Evolutionary conservation across 2,797 vertebrate species (phyloP).

Genomic region (Moxostoma hubbsi): DNA sequence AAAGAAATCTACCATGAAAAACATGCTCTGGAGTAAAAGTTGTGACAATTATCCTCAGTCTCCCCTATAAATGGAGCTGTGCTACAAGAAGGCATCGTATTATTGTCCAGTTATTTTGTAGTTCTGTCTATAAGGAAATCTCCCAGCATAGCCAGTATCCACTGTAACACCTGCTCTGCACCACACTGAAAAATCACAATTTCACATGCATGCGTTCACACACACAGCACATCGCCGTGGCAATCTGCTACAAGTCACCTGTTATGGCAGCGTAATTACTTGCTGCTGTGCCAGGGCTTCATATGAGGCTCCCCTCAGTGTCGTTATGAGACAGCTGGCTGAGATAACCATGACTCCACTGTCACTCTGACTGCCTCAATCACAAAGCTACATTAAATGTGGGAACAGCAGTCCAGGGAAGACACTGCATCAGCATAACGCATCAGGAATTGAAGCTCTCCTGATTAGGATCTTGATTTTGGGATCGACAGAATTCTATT

Average conservation of each 20-base stretch:
- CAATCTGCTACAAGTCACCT: slow-evolving; percentile 54
- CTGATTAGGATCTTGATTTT: slow-evolving; percentile 7
- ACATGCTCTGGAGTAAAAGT: too few relatives aligned
- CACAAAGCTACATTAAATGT: slow-evolving; percentile 24
- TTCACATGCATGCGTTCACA: slow-evolving; percentile 25
- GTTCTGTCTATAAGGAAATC: neutral
- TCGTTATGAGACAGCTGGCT: slow-evolving; percentile 47
- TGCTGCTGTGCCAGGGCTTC: slow-evolving; percentile 41
- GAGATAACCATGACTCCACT: slow-evolving; percentile 42
- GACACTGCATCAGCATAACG: neutral
- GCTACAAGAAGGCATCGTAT: neutral
- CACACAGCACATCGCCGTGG: slow-evolving; percentile 24
- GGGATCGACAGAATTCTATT: neutral
- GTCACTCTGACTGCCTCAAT: slow-evolving; percentile 34
- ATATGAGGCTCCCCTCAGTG: slow-evolving; percentile 42
- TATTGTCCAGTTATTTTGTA: neutral
- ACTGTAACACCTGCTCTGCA: slow-evolving; percentile 19
- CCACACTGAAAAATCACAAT: slow-evolving; percentile 9
- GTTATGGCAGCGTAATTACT: slow-evolving; percentile 49
- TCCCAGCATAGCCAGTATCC: neutral
- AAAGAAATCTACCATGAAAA: too few relatives aligned
- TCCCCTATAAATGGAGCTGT: too few relatives aligned
- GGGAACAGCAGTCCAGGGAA: slow-evolving; percentile 13
- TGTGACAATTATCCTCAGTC: too few relatives aligned
- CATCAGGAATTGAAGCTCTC: slow-evolving; percentile 5